Conservation (phyloP, 2,888 invertebrate species). For the Drosophila rellima region DNA sequence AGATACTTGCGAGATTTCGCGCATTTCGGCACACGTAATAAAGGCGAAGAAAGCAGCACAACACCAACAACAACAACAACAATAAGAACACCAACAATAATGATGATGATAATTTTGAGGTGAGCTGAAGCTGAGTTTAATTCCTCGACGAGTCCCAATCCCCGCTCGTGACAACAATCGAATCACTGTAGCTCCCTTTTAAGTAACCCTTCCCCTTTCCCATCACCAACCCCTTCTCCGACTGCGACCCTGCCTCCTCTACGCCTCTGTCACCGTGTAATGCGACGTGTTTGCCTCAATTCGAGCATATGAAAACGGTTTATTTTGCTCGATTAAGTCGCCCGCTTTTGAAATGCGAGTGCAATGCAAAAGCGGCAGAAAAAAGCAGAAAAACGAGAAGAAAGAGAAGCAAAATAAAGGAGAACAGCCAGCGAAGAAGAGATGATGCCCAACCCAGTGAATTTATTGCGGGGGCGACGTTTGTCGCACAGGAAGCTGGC, state of each 20-base stretch:
- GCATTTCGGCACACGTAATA: constrained; percentile 64
- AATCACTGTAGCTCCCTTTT: constrained; percentile 9
- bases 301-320: constrained; percentile 83
- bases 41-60: constrained; percentile 45
- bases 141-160: constrained; percentile 65
- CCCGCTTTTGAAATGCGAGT: constrained; percentile 73
- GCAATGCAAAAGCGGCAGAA: constrained; percentile 30
- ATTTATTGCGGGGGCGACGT: constrained; percentile 45
- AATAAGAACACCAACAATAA: constrained; percentile 9
- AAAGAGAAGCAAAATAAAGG: constrained; percentile 12
- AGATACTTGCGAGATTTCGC: constrained; percentile 61
- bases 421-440: neutral
- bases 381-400: constrained; percentile 13
- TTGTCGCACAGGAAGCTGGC: constrained; percentile 68
- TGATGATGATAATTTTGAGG: constrained; percentile 31
- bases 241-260: neutral
- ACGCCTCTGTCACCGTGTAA: constrained; percentile 60
- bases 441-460: constrained; percentile 22
- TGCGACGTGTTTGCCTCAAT: constrained; percentile 80
- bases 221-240: neutral
- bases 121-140: constrained; percentile 41
- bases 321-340: constrained; percentile 85
- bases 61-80: constrained; percentile 29
- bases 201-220: neutral
- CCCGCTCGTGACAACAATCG: constrained; percentile 57